A percentile compares a stretch with the other conserved stretches of the same genome.
These are phyloP conservation scores for Dolichallabes microphthalmus DNA, from an alignment of 2,113 vertebrate species.

Conservation along the genomic window DNA sequence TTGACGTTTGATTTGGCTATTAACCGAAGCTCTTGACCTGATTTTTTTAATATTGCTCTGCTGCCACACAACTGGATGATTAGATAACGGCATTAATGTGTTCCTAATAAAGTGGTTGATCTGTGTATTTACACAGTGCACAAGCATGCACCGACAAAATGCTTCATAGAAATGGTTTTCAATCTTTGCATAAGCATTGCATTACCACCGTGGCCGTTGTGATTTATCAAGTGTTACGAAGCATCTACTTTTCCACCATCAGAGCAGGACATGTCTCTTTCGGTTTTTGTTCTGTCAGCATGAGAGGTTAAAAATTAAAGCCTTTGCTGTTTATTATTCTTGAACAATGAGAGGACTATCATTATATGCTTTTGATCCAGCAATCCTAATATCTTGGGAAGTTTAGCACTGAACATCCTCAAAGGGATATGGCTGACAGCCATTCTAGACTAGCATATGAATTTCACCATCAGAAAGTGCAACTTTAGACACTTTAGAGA, in stretches of 20 bases:
- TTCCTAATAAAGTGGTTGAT: no score
- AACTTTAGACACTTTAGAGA: not conserved
- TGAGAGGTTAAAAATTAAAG: slow-evolving; percentile 26
- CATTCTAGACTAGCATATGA: not conserved
- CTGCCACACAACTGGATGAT: not conserved
- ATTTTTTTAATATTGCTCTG: not conserved
- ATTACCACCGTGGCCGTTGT: not conserved
- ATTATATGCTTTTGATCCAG: slow-evolving; percentile 31
- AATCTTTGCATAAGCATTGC: not conserved
- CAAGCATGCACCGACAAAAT: not conserved
- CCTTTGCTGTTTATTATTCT: slow-evolving; percentile 34
- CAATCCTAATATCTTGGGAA: slow-evolving; percentile 29
- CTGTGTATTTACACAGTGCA: not conserved
- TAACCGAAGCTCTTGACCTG: no score
- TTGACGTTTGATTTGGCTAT: no score
- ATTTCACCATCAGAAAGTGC: not conserved
- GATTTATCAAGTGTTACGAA: not conserved
- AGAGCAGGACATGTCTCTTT: not conserved
- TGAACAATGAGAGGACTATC: slow-evolving; percentile 5
- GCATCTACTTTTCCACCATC: slow-evolving; percentile 13
- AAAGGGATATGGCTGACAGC: slow-evolving; percentile 29
- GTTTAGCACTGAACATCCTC: slow-evolving; percentile 34
- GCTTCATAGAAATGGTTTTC: not conserved
- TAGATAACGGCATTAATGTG: no score
- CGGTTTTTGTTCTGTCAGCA: slow-evolving; percentile 8